A percentile compares a stretch with the other conserved stretches of the same genome.
These are phyloP conservation scores for Orius insidiosus DNA, from an alignment of 1,140 invertebrate species.

Conservation along the genomic window DNA sequence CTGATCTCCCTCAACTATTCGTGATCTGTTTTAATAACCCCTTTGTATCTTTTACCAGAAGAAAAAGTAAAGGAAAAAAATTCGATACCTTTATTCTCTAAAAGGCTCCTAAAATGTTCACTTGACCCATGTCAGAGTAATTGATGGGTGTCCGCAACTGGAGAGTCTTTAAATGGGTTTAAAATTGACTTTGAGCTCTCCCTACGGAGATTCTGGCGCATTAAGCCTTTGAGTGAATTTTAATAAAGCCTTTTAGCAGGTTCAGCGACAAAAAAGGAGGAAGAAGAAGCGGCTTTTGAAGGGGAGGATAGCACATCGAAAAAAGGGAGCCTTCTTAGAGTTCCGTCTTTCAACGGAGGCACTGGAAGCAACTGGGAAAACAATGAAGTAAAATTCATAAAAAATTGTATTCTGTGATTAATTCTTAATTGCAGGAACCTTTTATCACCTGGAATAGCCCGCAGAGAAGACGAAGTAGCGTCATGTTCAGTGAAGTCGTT, in stretches of 20 bases:
- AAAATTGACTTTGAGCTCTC: too few relatives aligned
- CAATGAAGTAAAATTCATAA: not conserved
- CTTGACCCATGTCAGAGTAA: too few relatives aligned
- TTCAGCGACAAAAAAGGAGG: constrained; percentile 25
- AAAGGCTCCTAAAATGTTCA: too few relatives aligned
- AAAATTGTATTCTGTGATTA: not conserved
- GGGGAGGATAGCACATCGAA: constrained; percentile 27
- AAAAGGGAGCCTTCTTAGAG: constrained; percentile 36
- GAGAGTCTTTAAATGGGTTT: too few relatives aligned
- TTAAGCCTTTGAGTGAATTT: too few relatives aligned
- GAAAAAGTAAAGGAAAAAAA: constrained; percentile 1
- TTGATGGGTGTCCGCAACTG: too few relatives aligned
- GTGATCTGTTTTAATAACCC: not conserved
- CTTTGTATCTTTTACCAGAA: constrained; percentile 1
- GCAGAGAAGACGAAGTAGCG: constrained; percentile 45
- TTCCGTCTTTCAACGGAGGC: constrained; percentile 28
- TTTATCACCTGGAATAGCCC: constrained; percentile 2
- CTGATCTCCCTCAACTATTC: too few relatives aligned
- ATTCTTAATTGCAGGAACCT: constrained; percentile 2
- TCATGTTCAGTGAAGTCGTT: constrained; percentile 75
- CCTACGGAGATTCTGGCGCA: too few relatives aligned
- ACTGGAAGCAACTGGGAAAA: constrained; percentile 3
- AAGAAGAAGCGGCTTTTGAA: constrained; percentile 42
- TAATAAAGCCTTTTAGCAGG: too few relatives aligned
- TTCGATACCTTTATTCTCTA: too few relatives aligned